phyloP scores from a whole-genome alignment of 2,888 invertebrate genomes.

The Lysandra coridon region DNA sequence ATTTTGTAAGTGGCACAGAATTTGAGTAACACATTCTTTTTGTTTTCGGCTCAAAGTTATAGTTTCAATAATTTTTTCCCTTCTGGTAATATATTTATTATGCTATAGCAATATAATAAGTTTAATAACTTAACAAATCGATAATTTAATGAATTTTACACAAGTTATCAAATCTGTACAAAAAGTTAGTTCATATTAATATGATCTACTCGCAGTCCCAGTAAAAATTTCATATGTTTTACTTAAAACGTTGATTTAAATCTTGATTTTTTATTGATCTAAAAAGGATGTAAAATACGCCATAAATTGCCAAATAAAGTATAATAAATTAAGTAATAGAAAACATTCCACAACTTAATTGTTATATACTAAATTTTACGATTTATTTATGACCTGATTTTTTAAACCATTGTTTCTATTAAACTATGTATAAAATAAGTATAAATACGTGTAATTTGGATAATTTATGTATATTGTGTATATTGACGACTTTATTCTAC shows the following conservation, averaged over 20 bases:
- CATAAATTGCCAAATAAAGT: background rate
- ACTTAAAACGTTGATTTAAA: no score
- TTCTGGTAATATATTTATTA: background rate
- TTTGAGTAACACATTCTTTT: background rate
- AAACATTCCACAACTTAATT: background rate
- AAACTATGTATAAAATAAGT: constrained; percentile 20
- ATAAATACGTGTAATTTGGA: constrained; percentile 24
- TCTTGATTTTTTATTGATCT: no score
- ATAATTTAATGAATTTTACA: no score
- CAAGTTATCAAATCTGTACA: no score
- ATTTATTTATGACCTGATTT: background rate
- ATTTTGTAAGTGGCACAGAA: background rate
- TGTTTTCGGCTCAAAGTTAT: background rate
- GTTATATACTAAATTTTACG: constrained; percentile 2
- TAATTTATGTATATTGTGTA: background rate
- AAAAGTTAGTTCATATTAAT: no score
- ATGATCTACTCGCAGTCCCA: no score
- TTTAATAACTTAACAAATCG: no score
- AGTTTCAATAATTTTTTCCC: background rate
- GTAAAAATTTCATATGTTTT: no score
- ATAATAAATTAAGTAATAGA: constrained; percentile 1
- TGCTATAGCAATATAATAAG: background rate
- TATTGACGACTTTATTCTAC: constrained; percentile 7
- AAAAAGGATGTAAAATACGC: background rate
- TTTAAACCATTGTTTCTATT: background rate